Evolutionary conservation across 2,797 vertebrate species (phyloP).

Genomic region (Rhabdophis nuchalis): DNA sequence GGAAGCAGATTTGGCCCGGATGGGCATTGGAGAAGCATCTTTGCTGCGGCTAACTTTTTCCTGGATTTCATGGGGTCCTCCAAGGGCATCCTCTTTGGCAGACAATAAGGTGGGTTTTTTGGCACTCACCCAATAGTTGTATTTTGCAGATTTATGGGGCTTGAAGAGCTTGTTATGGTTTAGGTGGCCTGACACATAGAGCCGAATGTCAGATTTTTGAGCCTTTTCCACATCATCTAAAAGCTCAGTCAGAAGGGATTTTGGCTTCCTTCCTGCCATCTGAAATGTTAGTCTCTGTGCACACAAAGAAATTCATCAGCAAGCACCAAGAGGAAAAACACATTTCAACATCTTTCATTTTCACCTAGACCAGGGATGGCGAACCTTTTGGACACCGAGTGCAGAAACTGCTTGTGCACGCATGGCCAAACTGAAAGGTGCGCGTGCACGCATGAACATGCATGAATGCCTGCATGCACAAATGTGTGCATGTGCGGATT

Average conservation of each 20-base stretch:
- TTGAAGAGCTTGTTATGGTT: slow-evolving; percentile 66
- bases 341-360: background rate
- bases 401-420: no score
- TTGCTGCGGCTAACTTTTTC: slow-evolving; percentile 56
- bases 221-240: slow-evolving; percentile 65
- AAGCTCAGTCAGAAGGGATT: slow-evolving; percentile 41
- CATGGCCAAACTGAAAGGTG: no score
- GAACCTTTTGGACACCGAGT: no score
- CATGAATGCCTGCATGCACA: no score
- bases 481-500: no score
- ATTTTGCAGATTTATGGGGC: slow-evolving; percentile 42
- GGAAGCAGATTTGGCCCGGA: background rate
- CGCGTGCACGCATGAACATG: no score
- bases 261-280: background rate
- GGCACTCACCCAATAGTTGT: slow-evolving; percentile 53
- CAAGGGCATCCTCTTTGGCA: background rate
- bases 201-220: slow-evolving; percentile 67
- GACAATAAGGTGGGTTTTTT: slow-evolving; percentile 11
- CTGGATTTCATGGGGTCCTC: background rate
- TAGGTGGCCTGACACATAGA: slow-evolving; percentile 70
- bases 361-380: background rate
- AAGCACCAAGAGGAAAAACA: background rate
- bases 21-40: slow-evolving; percentile 26
- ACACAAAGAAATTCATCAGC: background rate
- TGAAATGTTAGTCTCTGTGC: slow-evolving; percentile 1